phyloP scores from a whole-genome alignment of 2,797 vertebrate genomes.

The Nyctalus aviator region DNA sequence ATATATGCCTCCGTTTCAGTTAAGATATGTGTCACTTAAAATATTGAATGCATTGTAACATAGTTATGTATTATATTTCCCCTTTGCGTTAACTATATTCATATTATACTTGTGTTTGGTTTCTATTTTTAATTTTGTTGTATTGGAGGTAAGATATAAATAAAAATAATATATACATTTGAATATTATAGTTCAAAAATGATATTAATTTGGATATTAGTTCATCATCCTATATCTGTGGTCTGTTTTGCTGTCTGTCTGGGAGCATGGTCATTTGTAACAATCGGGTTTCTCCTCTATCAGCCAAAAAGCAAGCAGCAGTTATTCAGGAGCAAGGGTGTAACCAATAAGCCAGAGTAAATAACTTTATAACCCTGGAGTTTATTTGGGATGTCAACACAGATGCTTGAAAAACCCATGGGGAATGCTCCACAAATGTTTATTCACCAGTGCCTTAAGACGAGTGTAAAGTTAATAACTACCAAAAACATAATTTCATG shows the following conservation, averaged over 20 bases:
- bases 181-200: not conserved
- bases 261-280: accelerated
- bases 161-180: not conserved
- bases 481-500: constrained; percentile 77
- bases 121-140: constrained; percentile 43
- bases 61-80: not conserved
- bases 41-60: not conserved
- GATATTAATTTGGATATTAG: not conserved
- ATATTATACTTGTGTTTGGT: constrained; percentile 6
- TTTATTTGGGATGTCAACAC: constrained; percentile 75
- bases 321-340: constrained; percentile 51
- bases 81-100: constrained; percentile 14
- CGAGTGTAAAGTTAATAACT: constrained; percentile 80
- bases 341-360: constrained; percentile 80
- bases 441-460: constrained; percentile 64
- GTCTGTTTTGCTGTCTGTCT: not conserved
- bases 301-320: constrained; percentile 54
- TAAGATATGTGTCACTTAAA: constrained; percentile 57
- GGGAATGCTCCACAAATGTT: constrained; percentile 77
- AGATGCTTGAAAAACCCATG: constrained; percentile 78
- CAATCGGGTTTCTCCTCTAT: not conserved
- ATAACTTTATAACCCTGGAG: constrained; percentile 71
- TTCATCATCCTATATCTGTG: not conserved
- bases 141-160: not conserved
- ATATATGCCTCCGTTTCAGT: not conserved